Conservation (phyloP, 2,797 vertebrate species). For the Salmo trutta region DNA sequence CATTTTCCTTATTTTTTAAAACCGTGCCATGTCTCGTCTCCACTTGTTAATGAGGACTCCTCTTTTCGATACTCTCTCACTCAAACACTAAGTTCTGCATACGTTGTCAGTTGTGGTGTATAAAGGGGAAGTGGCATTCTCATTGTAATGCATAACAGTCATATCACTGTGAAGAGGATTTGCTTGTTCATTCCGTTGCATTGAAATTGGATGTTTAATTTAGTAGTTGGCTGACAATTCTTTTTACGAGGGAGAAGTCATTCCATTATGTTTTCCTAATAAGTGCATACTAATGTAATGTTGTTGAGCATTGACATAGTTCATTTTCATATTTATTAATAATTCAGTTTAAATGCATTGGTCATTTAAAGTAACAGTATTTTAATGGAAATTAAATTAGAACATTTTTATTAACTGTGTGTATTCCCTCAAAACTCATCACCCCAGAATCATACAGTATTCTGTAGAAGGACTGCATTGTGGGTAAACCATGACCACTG, state of each 20-base stretch:
- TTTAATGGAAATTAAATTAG: conserved; percentile 1
- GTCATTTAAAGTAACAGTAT: neutral
- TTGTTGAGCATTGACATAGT: conserved; percentile 37
- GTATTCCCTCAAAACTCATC: neutral
- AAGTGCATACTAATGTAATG: conserved; percentile 56
- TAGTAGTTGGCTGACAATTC: conserved; percentile 59
- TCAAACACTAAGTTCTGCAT: conserved; percentile 17
- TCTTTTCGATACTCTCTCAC: conserved; percentile 38
- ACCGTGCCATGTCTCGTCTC: conserved; percentile 23
- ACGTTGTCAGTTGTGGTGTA: conserved; percentile 33
- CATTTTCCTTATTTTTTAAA: neutral
- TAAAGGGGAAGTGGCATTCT: conserved; percentile 24
- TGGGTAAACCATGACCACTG: neutral
- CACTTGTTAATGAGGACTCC: conserved; percentile 50
- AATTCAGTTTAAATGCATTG: conserved; percentile 23
- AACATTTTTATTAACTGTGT: neutral
- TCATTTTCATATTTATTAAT: conserved; percentile 64
- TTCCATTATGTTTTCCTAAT: conserved; percentile 62
- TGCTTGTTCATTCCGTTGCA: conserved; percentile 22
- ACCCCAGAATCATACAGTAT: neutral
- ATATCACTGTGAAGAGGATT: conserved; percentile 35
- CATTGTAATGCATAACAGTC: conserved; percentile 54
- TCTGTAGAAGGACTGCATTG: neutral
- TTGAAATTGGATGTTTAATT: conserved; percentile 63
- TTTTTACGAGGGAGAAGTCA: conserved; percentile 57